phyloP scores from a whole-genome alignment of 2,113 vertebrate species.

The Mystacornis crossleyi region DNA sequence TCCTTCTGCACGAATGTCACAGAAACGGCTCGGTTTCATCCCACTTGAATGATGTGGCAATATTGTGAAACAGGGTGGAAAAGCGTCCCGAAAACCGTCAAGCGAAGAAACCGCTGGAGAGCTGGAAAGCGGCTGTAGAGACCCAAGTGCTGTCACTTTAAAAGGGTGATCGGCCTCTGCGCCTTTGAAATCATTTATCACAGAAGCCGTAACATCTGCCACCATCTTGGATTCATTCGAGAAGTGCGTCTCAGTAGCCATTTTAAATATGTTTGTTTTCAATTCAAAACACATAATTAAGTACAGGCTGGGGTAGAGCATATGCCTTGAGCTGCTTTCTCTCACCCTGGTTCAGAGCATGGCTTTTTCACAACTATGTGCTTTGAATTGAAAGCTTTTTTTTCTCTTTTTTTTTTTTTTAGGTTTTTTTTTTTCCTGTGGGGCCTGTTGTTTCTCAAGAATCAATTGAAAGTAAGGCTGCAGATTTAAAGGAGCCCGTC shows the following conservation, averaged over 20 bases:
- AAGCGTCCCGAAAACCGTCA: neutral
- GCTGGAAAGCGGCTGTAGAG: neutral
- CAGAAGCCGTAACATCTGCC: conserved; percentile 4
- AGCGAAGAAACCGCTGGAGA: neutral
- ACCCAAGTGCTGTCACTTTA: conserved; percentile 9
- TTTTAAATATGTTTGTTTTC: conserved; percentile 66
- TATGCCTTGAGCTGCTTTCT: conserved; percentile 58
- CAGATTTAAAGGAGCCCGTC: neutral
- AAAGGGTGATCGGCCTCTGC: neutral
- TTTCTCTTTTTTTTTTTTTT: neutral
- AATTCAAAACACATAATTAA: conserved; percentile 69
- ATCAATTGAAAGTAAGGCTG: conserved; percentile 1
- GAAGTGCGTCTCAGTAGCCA: conserved; percentile 54
- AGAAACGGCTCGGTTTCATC: conserved; percentile 12
- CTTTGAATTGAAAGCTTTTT: conserved; percentile 47
- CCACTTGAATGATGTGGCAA: conserved; percentile 46
- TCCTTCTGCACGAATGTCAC: conserved; percentile 61
- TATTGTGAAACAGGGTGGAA: conserved; percentile 34
- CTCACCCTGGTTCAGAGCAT: neutral
- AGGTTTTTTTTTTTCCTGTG: neutral
- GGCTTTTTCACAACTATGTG: conserved; percentile 43
- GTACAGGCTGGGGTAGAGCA: conserved; percentile 39
- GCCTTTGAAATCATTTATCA: conserved; percentile 24
- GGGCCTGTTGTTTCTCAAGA: conserved; percentile 17
- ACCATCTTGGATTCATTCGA: conserved; percentile 54